These are phyloP conservation scores for Spinus olivaceus DNA, from an alignment of 2,797 vertebrate genomes.

Conservation along the genomic window DNA sequence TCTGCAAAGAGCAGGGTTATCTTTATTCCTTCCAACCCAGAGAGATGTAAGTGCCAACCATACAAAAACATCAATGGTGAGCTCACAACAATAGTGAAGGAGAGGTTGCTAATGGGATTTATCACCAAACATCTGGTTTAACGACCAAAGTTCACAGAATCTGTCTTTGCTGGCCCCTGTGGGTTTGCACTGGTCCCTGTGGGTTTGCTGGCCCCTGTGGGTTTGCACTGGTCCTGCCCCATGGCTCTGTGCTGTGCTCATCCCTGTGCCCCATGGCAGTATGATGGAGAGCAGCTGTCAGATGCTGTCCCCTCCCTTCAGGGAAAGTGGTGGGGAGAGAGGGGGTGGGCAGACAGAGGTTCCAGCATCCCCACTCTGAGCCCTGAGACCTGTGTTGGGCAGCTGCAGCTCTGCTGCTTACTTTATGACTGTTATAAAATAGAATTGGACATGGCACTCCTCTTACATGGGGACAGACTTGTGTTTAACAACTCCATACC, in stretches of 20 bases:
- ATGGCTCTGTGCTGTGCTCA: not conserved
- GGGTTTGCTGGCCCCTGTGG: not conserved
- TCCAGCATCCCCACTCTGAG: not conserved
- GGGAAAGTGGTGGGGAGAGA: accelerated
- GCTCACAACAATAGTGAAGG: not conserved
- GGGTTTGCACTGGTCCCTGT: not conserved
- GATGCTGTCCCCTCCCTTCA: not conserved
- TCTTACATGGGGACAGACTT: not conserved
- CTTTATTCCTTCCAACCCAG: not conserved
- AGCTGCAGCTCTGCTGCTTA: not conserved
- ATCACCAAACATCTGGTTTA: not conserved
- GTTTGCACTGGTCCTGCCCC: not conserved
- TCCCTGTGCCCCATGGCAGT: not conserved
- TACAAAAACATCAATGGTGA: not conserved
- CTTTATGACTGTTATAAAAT: not conserved
- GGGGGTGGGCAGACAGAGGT: accelerated
- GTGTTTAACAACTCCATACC: not conserved
- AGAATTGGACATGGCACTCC: not conserved
- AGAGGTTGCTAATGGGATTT: not conserved
- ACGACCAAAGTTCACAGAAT: not conserved
- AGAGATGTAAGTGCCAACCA: not conserved
- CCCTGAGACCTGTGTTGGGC: not conserved
- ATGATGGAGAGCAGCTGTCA: not conserved
- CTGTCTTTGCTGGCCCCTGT: not conserved
- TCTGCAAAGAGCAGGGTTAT: not conserved